Percentiles rank a stretch among this genome's conserved stretches.
These are phyloP conservation scores for Glyphotaelius pellucidus DNA, from an alignment of 2,888 invertebrate species.

Conservation along the genomic window DNA sequence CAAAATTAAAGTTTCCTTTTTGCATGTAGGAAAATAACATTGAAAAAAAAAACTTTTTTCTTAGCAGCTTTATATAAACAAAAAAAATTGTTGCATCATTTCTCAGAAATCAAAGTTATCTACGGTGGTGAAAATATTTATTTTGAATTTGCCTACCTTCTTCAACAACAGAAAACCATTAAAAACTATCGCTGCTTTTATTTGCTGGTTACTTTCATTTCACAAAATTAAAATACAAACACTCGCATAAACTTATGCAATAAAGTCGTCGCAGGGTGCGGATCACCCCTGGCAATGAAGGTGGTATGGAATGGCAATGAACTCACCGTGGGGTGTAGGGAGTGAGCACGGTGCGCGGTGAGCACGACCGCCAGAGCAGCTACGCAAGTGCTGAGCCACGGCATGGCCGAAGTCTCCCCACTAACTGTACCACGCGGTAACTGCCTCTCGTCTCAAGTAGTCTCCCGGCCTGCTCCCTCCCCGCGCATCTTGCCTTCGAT, in stretches of 20 bases:
- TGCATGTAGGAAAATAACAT: not conserved
- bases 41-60: not conserved
- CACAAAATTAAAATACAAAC: not conserved
- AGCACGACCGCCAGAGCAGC: not conserved
- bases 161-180: not conserved
- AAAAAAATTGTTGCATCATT: not conserved
- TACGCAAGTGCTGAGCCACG: not conserved
- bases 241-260: not conserved
- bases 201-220: not conserved
- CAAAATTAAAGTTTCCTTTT: not conserved
- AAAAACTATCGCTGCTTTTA: not conserved
- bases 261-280: not conserved
- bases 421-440: conserved; percentile 41
- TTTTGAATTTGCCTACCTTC: not conserved
- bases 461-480: not conserved
- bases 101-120: too few relatives aligned
- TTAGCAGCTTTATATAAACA: not conserved
- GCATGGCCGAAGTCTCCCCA: conserved; percentile 44
- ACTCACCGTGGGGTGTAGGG: conserved; percentile 19
- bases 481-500: not conserved
- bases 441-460: conserved; percentile 30
- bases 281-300: not conserved
- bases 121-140: not conserved
- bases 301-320: not conserved
- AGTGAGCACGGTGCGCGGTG: not conserved